Evolutionary conservation across 1,140 invertebrate genomes (phyloP).

Genomic region (Paracyclopina nana): DNA sequence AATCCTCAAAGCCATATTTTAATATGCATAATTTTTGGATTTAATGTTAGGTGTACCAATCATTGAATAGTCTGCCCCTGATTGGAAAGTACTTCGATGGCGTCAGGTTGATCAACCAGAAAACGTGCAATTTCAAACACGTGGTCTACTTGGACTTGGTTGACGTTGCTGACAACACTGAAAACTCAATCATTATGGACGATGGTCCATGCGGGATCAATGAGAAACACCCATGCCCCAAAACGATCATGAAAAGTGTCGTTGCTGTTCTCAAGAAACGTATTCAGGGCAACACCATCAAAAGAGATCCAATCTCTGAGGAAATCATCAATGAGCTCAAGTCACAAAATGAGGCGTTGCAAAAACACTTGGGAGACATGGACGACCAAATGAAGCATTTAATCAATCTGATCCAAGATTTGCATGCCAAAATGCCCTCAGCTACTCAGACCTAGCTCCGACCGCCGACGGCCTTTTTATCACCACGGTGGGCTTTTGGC

Average conservation of each 20-base stretch:
- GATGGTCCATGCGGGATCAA: neutral
- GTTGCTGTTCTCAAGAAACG: neutral
- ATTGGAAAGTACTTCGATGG: too few relatives aligned
- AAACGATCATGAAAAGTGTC: neutral
- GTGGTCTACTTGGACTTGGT: neutral
- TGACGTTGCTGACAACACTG: neutral
- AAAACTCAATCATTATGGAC: neutral
- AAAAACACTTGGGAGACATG: neutral
- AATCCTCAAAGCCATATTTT: too few relatives aligned
- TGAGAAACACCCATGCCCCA: neutral
- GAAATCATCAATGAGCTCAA: neutral
- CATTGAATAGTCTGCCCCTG: too few relatives aligned
- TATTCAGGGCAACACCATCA: neutral
- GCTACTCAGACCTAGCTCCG: too few relatives aligned
- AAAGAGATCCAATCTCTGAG: neutral
- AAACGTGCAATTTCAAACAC: neutral
- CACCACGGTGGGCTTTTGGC: too few relatives aligned
- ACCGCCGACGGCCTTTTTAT: too few relatives aligned
- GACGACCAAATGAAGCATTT: neutral
- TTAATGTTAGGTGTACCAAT: too few relatives aligned
- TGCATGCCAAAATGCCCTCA: neutral
- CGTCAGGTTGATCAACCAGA: neutral
- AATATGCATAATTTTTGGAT: too few relatives aligned
- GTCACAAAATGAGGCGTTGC: neutral
- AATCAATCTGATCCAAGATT: neutral